Evolutionary conservation across 2,113 vertebrate genomes (phyloP).

Genomic region (Chaenogobius annularis): DNA sequence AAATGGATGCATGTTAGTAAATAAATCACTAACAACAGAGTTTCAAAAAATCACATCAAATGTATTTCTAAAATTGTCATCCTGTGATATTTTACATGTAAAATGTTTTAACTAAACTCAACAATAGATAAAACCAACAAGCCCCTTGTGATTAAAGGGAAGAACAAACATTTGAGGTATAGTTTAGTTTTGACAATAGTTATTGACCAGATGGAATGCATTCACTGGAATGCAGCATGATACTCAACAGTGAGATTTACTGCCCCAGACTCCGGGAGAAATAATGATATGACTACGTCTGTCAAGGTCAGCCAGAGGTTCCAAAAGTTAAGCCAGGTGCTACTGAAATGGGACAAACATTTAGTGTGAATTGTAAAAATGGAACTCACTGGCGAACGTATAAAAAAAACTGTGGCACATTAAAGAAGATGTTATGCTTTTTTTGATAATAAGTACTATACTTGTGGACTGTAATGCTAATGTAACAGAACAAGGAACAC

Average conservation of each 20-base stretch:
- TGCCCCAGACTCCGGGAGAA: slow-evolving; percentile 9
- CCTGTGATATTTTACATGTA: too few relatives aligned
- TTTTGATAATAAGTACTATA: too few relatives aligned
- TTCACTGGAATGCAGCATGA: slow-evolving; percentile 59
- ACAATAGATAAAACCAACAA: slow-evolving; percentile 13
- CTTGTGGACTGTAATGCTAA: too few relatives aligned
- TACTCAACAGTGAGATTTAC: slow-evolving; percentile 26
- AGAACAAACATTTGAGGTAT: slow-evolving; percentile 54
- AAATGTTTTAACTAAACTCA: background rate
- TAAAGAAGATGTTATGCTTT: background rate
- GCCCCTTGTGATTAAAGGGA: slow-evolving; percentile 49
- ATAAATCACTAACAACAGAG: background rate
- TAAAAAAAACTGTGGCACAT: background rate
- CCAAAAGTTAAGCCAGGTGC: background rate
- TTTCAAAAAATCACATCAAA: too few relatives aligned
- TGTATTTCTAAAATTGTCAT: too few relatives aligned
- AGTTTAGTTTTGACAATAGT: slow-evolving; percentile 50
- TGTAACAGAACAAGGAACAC: too few relatives aligned
- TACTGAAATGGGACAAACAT: background rate
- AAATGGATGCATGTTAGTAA: slow-evolving; percentile 9
- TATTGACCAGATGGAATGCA: slow-evolving; percentile 61
- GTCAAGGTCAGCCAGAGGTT: slow-evolving; percentile 6
- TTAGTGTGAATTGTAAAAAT: background rate
- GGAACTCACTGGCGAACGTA: background rate
- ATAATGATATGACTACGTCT: slow-evolving; percentile 24